Evolutionary conservation across 2,113 vertebrate genomes (phyloP), one percentile per base, ranked within the genome.

Genomic region (Cololabis saira): DNA sequence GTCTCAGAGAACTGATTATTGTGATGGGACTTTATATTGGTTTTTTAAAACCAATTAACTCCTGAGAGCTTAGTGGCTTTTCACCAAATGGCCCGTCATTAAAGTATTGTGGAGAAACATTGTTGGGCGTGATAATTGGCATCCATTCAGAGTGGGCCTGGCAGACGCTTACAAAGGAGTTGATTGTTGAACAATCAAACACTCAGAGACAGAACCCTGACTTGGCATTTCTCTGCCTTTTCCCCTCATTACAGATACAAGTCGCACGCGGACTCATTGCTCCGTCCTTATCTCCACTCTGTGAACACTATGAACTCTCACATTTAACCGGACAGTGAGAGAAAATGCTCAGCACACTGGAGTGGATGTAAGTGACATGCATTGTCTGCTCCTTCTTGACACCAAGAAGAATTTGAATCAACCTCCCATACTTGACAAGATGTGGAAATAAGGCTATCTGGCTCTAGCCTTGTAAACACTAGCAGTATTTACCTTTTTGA

Each of bases 31-130:
- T 91, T 92, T 90, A 85, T 89, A 91, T 87, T 87, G 88, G 88
- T 91, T 92, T 88, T 91, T 87, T 90, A 92, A 93, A 93, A 88
- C 88, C 88, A 93, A 92, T 93, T 91, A 93, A 91, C 87, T 92
- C 90, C 84, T 84, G 81, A 89, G 90, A 89, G 89, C 87, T 61
- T 79, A 51, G 86, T 86, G 90, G 86, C 85, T 92, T 90, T 87
- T 85, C 78, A 78, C 87, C 88, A 87, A 91, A 92, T 67, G 84
- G 85, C 83, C 58, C 80, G 71, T 88, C 79, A 81, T 89, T 84
- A 86, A 88, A 89, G 81, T 90, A 92, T 92, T 90, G 88, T 92
- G 78, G 81, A 87, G 88, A 86, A 90, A 90, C 88, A 84, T 85
- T 80, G 89, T 83, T 81, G 63, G 85, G 83, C 58, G 68, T 82